Evolutionary conservation across 2,113 vertebrate species (phyloP), one percentile per base, ranked within the genome.

Genomic region (Lampris megalopsis): DNA sequence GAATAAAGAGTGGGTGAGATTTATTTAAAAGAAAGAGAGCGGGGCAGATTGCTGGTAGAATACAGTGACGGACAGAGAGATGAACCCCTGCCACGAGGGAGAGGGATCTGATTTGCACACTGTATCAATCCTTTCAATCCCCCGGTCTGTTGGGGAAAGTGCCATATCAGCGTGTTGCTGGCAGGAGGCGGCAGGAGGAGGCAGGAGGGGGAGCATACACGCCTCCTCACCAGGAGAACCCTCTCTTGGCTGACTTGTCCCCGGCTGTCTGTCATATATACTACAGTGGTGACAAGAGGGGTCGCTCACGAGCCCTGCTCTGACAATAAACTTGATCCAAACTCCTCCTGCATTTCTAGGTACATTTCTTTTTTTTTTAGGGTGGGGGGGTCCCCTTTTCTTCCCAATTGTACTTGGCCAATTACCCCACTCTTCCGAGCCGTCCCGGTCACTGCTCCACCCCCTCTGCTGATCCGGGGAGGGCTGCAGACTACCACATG

Each of bases 101-200:
- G 80, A 81, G 84, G 64, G 79, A 90, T 85, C 89, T 90, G 82
- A 93, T 93, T 92, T 92, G 87, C 90, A 90, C 90, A 89, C 90
- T 91, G 85, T 82, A 87, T 89, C 24, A 24, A 24, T 24, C 87
- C 81, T 75, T 86, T 90, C 84, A 90, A 84, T 88, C 85, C 86
- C 65, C 81, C 72, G 71, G 81, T 92, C 85, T 86, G 85, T 47
- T 70, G 79, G 61, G 81, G 83, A 80, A 88, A 87, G 73, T 87
- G 92, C 83, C 49, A 1, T 81, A 84, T 91, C 90, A 90, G 91
- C 88, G n/a, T 84, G 90, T 83, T 85, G 49, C 80, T 91, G 78
- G 78, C 77, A 85, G 72, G 76, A 68, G 36, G 72, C 68, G 70
- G 75, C 47, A 65, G 49, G 76, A 68, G 36, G 72, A 71, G 70